Evolutionary conservation across 1,140 invertebrate genomes (phyloP).

Genomic region (Leptopilina boulardi): DNA sequence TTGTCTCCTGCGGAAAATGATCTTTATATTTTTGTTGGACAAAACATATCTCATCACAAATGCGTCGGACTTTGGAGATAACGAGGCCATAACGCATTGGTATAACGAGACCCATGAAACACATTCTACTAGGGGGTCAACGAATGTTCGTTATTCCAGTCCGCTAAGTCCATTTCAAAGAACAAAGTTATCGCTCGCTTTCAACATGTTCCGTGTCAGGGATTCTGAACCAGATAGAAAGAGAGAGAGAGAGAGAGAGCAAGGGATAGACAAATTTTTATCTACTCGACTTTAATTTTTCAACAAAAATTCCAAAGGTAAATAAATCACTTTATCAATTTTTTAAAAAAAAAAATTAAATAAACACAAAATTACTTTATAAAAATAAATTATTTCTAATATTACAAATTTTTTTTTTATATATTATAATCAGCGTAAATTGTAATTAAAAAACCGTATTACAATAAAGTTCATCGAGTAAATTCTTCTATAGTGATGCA

Average conservation of each 20-base stretch:
- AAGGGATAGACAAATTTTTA: background rate
- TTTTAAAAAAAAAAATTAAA: background rate
- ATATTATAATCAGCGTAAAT: background rate
- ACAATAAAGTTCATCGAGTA: background rate
- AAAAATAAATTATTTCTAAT: too few species aligned
- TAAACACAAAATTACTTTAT: background rate
- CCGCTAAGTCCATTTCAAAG: slow-evolving; percentile 30
- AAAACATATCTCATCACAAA: slow-evolving; percentile 13
- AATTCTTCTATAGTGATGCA: background rate
- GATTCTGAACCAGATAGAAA: background rate
- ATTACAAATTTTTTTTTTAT: background rate
- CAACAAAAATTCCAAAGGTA: background rate
- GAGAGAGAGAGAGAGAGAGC: background rate
- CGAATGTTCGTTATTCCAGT: slow-evolving; percentile 33
- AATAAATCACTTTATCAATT: background rate
- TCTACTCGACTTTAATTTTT: background rate
- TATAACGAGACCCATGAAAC: slow-evolving; percentile 29
- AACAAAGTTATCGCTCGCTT: slow-evolving; percentile 22
- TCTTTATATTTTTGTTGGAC: background rate
- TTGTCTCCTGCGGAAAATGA: background rate
- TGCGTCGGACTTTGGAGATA: slow-evolving; percentile 27
- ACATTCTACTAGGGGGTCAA: slow-evolving; percentile 18
- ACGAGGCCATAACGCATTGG: slow-evolving; percentile 16
- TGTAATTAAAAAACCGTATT: slow-evolving; percentile 3
- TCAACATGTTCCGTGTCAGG: slow-evolving; percentile 3